Base-by-base conservation (phyloP, 2,888 invertebrate species). In the Bursaphelenchus okinawaensis region DNA sequence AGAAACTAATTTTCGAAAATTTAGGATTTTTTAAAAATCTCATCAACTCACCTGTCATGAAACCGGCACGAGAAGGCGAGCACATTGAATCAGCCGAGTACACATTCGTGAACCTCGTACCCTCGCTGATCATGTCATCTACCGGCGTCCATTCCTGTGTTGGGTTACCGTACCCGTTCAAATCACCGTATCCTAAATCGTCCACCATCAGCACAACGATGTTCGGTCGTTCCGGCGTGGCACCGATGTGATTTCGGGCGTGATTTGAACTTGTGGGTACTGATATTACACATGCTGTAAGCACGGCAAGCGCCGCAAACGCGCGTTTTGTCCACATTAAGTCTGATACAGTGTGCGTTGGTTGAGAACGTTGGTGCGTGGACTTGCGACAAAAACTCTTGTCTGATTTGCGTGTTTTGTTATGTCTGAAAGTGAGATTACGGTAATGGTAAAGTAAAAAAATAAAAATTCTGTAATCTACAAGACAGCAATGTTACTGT, bases 151-250 rank as follows among this genome's bases (percentile, higher is more conserved):
- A 85, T 40, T 78, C 79, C 31, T 87, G 82, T 0, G 84, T 83
- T 24, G 79, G 81, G 66, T 81, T 79, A 26, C 81, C 81, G 68
- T 81, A 81, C 16, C 77, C 67, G 20, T 74, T 73, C 22, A 81
- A 71, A 65, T 81, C 81, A 29, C 81, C 81, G 66, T 75, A 81
- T 22, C 79, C 65, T 16, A 66, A 4, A 66, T 87, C 87, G 76
- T 87, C 87, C 4, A 85, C 86, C 71, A 87, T 77, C 27, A 87
- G 74, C 3, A 87, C 74, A 57, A 87, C 67, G 55, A 87, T 82
- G 76, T 87, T 87, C 1, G 86, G 85, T 55, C 77, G 74, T 28
- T 74, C 72, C 9, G 73, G 65, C 1, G 72, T 54, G 22, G 67
- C 65, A 12, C 69, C 66, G 24, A 55, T 58, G 29, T 40, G 60